Evolutionary conservation across 2,113 vertebrate genomes (phyloP), one percentile per base, ranked within the genome.

Genomic region (Albula glossodonta): DNA sequence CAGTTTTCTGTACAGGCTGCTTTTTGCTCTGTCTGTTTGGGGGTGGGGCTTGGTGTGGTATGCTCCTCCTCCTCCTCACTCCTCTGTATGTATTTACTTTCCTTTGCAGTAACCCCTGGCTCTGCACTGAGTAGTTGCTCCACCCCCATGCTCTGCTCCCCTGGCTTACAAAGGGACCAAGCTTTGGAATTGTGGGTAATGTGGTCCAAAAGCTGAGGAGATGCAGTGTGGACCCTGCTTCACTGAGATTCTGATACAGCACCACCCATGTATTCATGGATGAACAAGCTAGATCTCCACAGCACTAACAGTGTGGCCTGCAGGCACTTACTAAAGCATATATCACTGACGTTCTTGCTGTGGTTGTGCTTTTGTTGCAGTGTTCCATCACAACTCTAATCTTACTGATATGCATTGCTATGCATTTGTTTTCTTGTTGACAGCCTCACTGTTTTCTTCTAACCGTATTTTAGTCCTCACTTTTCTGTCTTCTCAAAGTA

Each of bases 91-190:
- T 78, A 74, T 84, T 84, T 94, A 92, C 95, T 95, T 96, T 96
- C 92, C 95, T 95, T 96, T 96, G 91, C 96, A 97, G 96, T 95
- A 97, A 96, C 82, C 95, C 94, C 89, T 96, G 96, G 96, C 95
- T 96, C 93, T 96, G 96, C 95, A 96, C 95, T 94, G 96, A 96
- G 93, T 96, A 96, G 93, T 95, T 93, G 91, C 86, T 92, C 91
- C 91, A 10, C 92, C 89, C 19, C 49, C 48, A 31, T 83, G 56
- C 48, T 12, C 57, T 60, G 57, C 57, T 56, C 57, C 95, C 95
- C 92, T 51, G 17, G 93, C 94, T 90, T 91, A 92, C 88, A 19
- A 91, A 94, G 91, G 94, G 93, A 94, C 92, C 92, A 94, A 93
- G 95, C 93, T 92, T 94, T 93, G 93, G 92, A 91, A 95, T 52